Base-by-base conservation (phyloP, 2,888 invertebrate species). In the Noctua pronuba region DNA sequence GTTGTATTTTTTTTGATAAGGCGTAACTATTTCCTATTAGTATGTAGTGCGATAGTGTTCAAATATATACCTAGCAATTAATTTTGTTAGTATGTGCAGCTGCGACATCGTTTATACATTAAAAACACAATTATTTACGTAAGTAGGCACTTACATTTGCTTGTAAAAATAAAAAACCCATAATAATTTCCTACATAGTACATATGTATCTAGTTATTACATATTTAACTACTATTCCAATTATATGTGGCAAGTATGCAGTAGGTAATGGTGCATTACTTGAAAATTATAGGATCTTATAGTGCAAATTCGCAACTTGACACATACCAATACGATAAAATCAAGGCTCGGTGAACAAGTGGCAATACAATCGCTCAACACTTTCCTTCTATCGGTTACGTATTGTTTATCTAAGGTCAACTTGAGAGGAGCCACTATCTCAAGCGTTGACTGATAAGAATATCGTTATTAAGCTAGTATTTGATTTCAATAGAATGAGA, bases 331-430 rank as follows among this genome's bases (percentile, higher is more conserved):
- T 46, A 24, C 35, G 21, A 79, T 66, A 58, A 64, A 77, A 96
- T 95, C 90, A 98, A 97, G 49, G 97, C 97, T 0, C 99, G 98
- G 96, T 99, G 49, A 49, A 35, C 55, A 82, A 65, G 28, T 46
- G 21, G 16, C 38, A 44, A 35, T 41, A 55, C 44, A 65, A 73
- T 65, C 41, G 69, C 35, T 69, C 8, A 28, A 60, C 49, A 49
- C 72, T 73, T 65, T 79, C 52, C 44, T 58, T 75, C 1, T 64
- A 73, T 84, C 41, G 24, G 64, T 64, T 49, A 73, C 44, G 44
- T 66, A 55, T 62, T 62, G n/a, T 67, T 76, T 76, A 85, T 81
- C 73, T 71, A 65, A 81, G 85, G 85, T 83, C 85, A 81, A 85
- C 35, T 60, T 28, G 24, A 73, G 67, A 81, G 65, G 64, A 60